Evolutionary conservation across 2,888 invertebrate genomes (phyloP).

Genomic region (Agrotis clavis): DNA sequence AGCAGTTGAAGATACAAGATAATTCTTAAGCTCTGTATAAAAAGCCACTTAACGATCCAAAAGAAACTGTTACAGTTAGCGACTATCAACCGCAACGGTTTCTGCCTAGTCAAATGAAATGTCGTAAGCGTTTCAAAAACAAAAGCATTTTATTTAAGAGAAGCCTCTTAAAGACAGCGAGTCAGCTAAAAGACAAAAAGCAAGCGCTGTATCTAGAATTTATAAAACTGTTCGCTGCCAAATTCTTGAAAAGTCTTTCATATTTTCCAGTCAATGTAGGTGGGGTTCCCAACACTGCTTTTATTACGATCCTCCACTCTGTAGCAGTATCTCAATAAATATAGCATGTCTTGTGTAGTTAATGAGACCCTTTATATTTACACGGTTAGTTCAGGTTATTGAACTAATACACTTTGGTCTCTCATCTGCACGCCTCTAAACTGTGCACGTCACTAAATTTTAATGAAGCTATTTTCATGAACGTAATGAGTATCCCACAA

Average conservation of each 20-base stretch:
- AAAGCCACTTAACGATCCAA: neutral
- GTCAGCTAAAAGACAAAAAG: neutral
- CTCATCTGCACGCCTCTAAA: conserved; percentile 4
- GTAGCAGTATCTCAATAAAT: conserved; percentile 49
- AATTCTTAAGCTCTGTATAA: neutral
- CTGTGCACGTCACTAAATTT: conserved; percentile 20
- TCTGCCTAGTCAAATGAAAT: neutral
- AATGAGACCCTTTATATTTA: conserved; percentile 65
- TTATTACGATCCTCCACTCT: neutral
- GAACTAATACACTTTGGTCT: conserved; percentile 56
- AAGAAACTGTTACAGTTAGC: neutral
- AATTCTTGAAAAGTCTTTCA: neutral
- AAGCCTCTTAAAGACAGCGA: neutral
- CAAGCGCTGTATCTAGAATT: neutral
- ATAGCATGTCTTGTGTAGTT: conserved; percentile 48
- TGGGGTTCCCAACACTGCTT: conserved; percentile 12
- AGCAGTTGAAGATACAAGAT: neutral
- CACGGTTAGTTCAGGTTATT: conserved; percentile 54
- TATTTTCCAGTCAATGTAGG: conserved; percentile 9
- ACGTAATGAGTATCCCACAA: too few species aligned
- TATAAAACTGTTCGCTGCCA: conserved; percentile 10
- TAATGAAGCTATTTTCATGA: neutral
- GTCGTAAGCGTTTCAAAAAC: neutral
- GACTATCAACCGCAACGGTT: neutral
- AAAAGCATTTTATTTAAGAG: conserved; percentile 1